Evolutionary conservation across 2,888 invertebrate species (phyloP).

Genomic region (Cremastinae sp.): DNA sequence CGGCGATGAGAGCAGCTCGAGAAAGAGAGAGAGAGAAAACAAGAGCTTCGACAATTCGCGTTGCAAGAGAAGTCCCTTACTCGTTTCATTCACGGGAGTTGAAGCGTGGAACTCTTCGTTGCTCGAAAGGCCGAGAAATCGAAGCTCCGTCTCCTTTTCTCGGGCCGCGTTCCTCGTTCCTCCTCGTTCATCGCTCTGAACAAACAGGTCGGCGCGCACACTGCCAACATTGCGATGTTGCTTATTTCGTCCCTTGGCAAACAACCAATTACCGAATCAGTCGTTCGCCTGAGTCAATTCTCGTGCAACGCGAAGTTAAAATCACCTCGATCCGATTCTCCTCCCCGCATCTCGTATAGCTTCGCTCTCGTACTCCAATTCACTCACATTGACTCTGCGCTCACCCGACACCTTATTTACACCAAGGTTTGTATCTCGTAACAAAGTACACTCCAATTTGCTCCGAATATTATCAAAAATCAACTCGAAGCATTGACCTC

Average conservation of each 20-base stretch:
- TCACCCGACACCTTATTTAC: neutral
- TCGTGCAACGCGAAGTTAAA: slow-evolving; percentile 29
- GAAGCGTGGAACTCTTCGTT: slow-evolving; percentile 15
- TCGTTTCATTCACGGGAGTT: slow-evolving; percentile 45
- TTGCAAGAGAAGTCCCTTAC: slow-evolving; percentile 66
- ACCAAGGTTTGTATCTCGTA: no score
- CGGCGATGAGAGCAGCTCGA: slow-evolving; percentile 31
- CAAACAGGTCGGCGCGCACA: slow-evolving; percentile 44
- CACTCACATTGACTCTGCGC: slow-evolving; percentile 20
- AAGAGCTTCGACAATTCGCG: slow-evolving; percentile 72
- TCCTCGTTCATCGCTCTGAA: slow-evolving; percentile 46
- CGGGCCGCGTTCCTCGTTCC: slow-evolving; percentile 32
- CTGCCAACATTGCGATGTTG: slow-evolving; percentile 45
- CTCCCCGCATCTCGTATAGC: slow-evolving; percentile 2
- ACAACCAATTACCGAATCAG: slow-evolving; percentile 67
- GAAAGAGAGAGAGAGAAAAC: slow-evolving; percentile 39
- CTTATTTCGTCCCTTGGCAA: slow-evolving; percentile 69
- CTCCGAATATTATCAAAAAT: no score
- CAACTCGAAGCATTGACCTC: no score
- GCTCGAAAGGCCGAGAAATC: slow-evolving; percentile 14
- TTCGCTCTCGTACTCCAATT: neutral
- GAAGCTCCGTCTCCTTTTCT: slow-evolving; percentile 29
- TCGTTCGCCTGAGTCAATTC: slow-evolving; percentile 47
- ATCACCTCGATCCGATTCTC: slow-evolving; percentile 15
- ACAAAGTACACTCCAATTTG: no score